phyloP scores from a whole-genome alignment of 1,140 invertebrate genomes.

The Aphis craccivora region DNA sequence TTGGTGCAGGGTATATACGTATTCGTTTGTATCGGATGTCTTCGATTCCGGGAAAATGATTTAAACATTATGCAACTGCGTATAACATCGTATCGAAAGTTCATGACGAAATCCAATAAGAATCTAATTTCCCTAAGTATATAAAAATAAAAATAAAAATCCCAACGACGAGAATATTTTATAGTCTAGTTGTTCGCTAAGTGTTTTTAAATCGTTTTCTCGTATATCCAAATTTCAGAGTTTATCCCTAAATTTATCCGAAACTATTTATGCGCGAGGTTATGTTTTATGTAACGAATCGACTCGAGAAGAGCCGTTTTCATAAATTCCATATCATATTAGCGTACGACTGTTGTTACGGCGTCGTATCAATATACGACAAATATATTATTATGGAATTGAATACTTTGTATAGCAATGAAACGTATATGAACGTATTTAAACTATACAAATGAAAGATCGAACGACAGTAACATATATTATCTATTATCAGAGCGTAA shows the following conservation, averaged over 20 bases:
- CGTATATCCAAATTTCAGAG: neutral
- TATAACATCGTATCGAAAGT: neutral
- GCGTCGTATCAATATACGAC: neutral
- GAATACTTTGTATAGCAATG: neutral
- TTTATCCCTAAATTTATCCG: neutral
- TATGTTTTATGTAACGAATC: neutral
- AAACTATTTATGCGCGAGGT: neutral
- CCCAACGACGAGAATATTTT: neutral
- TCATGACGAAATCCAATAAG: constrained; percentile 2
- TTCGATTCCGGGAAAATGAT: neutral
- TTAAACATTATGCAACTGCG: neutral
- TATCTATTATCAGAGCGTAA: neutral
- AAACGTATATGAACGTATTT: neutral
- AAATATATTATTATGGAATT: neutral
- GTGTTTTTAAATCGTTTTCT: constrained; percentile 6
- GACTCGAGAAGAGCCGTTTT: neutral
- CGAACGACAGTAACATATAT: neutral
- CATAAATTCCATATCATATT: neutral
- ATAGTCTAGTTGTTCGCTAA: neutral
- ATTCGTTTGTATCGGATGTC: neutral
- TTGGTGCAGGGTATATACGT: neutral
- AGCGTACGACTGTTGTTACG: neutral
- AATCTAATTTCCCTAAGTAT: constrained; percentile 12
- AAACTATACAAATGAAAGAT: neutral
- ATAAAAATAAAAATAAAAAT: neutral